Base-by-base conservation (phyloP, 2,113 vertebrate species). In the Montifringilla adamsi region DNA sequence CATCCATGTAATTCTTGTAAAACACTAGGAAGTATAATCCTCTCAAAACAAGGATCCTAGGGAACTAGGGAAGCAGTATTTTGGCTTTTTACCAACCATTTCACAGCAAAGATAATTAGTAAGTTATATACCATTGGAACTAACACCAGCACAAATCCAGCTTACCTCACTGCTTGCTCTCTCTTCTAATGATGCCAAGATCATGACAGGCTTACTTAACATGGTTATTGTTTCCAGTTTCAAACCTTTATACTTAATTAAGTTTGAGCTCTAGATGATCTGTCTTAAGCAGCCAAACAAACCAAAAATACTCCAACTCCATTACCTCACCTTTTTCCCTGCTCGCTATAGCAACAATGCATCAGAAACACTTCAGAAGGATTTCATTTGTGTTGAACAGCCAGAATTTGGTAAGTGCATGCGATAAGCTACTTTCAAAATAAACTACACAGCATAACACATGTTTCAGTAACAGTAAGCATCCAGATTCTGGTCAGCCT, bases 21-120 rank as follows among this genome's bases (percentile, higher is more conserved):
- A 96, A 91, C 89, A 93, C 23, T 7, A 5, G 55, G 55, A 95
- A 90, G 55, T 23, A 59, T 81, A 88, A 93, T 82, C 82, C 72
- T 84, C 89, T 88, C 72, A 66, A 85, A 95, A 89, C 43, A 91
- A 64, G 80, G 37, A 91, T 84, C 84, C 74, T 37, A 55, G 74
- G 52, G 90, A 96, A 84, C 66, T 43, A 81, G 47, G 69, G 53
- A 89, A 94, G 79, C 79, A 77, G 56, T 24, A 67, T 59, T 85
- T 87, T 94, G 94, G 93, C 91, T 85, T 84, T 83, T 87, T 64
- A 82, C 69, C 93, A 94, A 58, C n/a, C 74, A 60, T 81, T 84
- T 84, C 75, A 82, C 89, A 87, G 87, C 64, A 84, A 86, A 95
- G 63, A 81, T 89, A 92, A 94, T 92, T 78, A 95, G 72, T 80